Evolutionary conservation across 2,113 vertebrate genomes (phyloP).

Genomic region (Etheostoma cragini): DNA sequence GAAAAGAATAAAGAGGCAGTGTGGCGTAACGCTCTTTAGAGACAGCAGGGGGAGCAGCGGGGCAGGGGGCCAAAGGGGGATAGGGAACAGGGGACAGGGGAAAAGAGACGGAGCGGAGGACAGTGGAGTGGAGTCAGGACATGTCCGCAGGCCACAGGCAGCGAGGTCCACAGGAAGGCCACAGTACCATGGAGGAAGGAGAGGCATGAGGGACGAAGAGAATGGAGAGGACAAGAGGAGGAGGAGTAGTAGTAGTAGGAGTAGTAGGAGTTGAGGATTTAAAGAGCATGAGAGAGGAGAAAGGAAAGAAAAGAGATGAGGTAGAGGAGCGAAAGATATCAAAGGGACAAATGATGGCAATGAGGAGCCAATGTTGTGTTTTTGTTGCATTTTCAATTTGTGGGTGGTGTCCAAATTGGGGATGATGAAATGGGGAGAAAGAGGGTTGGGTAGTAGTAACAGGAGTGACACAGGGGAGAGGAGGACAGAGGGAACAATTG

Average conservation of each 20-base stretch:
- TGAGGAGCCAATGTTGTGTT: conserved; percentile 56
- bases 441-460: conserved; percentile 80
- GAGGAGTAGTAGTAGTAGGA: conserved; percentile 87
- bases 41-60: conserved; percentile 99
- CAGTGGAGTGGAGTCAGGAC: conserved; percentile 90
- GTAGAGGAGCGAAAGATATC: conserved; percentile 85
- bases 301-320: conserved; percentile 84
- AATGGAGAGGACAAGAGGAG: conserved; percentile 89
- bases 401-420: conserved; percentile 64
- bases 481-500: conserved; percentile 70
- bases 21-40: conserved; percentile 99
- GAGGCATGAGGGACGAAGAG: conserved; percentile 76
- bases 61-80: conserved; percentile 92
- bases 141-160: conserved; percentile 85
- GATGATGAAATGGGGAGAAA: conserved; percentile 28
- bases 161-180: conserved; percentile 85
- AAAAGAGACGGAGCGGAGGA: conserved; percentile 93
- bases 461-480: conserved; percentile 51
- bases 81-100: conserved; percentile 91
- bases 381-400: conserved; percentile 54
- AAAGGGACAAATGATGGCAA: conserved; percentile 48
- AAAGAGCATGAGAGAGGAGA: conserved; percentile 86
- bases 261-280: conserved; percentile 87
- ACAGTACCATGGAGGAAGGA: conserved; percentile 84
- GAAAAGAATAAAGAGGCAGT: conserved; percentile 99